Percentiles rank a stretch among this genome's conserved stretches.
Evolutionary conservation across 2,113 vertebrate genomes (phyloP).

Genomic region (Zosterops hypoxanthus): DNA sequence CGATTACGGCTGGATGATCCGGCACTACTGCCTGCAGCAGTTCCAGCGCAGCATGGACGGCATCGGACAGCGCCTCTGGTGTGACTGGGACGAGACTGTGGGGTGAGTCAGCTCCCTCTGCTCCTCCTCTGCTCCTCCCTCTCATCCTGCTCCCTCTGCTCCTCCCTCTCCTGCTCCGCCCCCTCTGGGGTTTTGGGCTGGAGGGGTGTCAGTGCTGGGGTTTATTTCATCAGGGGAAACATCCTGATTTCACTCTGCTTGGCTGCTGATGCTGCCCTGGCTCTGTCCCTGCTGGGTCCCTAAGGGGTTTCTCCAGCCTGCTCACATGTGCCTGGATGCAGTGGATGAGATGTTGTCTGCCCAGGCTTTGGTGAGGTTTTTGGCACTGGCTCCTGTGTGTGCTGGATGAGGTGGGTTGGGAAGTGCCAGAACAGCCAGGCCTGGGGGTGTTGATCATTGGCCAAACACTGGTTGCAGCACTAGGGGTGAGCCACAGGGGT

Average conservation of each 20-base stretch:
- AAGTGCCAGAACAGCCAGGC: background rate
- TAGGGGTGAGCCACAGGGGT: background rate
- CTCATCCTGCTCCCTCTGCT: background rate
- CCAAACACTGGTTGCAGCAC: background rate
- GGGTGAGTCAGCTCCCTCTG: slow-evolving; percentile 75
- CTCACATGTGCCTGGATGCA: background rate
- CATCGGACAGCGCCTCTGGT: slow-evolving; percentile 83
- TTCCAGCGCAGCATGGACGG: slow-evolving; percentile 87
- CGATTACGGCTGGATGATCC: slow-evolving; percentile 75
- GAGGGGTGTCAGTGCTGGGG: accelerated
- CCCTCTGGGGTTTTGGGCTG: accelerated
- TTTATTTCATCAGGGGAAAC: accelerated
- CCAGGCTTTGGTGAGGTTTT: background rate
- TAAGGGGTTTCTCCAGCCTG: background rate
- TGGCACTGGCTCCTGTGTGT: background rate
- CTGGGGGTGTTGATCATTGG: background rate
- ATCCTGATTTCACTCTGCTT: background rate
- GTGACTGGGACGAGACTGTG: slow-evolving; percentile 87
- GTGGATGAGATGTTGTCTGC: accelerated
- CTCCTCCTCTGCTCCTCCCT: background rate
- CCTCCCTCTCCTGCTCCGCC: background rate
- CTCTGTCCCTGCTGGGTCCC: background rate
- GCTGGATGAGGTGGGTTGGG: background rate
- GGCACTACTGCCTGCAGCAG: slow-evolving; percentile 81
- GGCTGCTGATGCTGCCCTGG: background rate